Conservation (phyloP, 2,113 vertebrate genomes). For the Galbula dea region DNA sequence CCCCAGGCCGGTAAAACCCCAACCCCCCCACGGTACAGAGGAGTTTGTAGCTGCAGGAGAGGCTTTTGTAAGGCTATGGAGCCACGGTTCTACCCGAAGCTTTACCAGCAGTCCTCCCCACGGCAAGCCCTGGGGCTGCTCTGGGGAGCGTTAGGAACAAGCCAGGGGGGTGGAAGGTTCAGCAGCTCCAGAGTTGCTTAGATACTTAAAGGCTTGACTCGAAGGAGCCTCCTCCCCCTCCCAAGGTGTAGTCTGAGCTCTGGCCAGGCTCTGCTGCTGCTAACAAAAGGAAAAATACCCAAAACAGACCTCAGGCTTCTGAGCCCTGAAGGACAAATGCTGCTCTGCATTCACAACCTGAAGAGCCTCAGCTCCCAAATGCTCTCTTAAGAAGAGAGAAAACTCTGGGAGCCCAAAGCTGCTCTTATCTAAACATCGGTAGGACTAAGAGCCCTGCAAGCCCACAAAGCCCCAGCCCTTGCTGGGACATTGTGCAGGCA, state of each 20-base stretch:
- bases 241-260: not conserved
- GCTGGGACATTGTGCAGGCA: not conserved
- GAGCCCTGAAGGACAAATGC: not conserved
- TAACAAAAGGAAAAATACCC: not conserved
- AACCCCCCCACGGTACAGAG: fast-evolving
- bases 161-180: too few species aligned
- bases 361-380: not conserved
- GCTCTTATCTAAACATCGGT: not conserved
- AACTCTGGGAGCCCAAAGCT: not conserved
- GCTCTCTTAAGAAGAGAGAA: not conserved
- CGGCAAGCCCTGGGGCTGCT: too few species aligned
- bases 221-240: not conserved
- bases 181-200: not conserved
- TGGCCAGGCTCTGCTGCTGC: not conserved
- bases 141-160: too few species aligned
- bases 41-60: not conserved
- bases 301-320: not conserved
- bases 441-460: not conserved
- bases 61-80: not conserved
- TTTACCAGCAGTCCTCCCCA: too few species aligned
- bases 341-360: not conserved
- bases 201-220: not conserved
- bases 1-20: not conserved
- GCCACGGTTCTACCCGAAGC: not conserved
- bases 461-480: not conserved